A percentile compares a stretch with the other conserved stretches of the same genome.
Conservation (phyloP, 2,113 vertebrate genomes). For the Channa maculata region DNA sequence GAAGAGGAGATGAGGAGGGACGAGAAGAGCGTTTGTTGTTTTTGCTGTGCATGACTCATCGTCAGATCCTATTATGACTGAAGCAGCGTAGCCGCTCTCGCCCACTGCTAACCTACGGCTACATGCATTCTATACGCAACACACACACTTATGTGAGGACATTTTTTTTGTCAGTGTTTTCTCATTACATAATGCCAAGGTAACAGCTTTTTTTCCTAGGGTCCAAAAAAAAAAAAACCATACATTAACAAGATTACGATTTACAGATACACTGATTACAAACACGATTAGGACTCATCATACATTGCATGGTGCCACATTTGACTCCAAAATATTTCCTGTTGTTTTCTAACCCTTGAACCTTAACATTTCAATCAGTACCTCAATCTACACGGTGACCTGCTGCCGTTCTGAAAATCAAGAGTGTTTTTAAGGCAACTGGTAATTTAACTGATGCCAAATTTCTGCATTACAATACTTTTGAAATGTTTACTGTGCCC, state of each 20-base stretch:
- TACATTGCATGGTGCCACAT: neutral
- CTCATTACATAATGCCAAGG: constrained; percentile 25
- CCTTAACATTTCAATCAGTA: constrained; percentile 7
- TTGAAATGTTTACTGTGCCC: too few relatives aligned
- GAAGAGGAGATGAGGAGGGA: constrained; percentile 43
- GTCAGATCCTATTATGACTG: constrained; percentile 77
- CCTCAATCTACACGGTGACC: neutral
- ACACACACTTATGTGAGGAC: constrained; percentile 32
- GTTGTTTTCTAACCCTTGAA: constrained; percentile 16
- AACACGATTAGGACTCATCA: constrained; percentile 35
- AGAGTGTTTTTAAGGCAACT: neutral
- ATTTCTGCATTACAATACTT: neutral
- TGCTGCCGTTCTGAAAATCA: neutral
- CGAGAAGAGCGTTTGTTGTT: constrained; percentile 62
- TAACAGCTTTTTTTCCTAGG: constrained; percentile 25
- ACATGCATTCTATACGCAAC: constrained; percentile 59
- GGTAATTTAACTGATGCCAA: neutral
- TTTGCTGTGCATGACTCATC: constrained; percentile 69
- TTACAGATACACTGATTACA: constrained; percentile 35
- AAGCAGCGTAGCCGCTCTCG: constrained; percentile 69
- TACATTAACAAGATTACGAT: constrained; percentile 49
- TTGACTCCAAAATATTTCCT: constrained; percentile 2
- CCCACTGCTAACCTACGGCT: constrained; percentile 76
- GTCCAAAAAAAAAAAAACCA: constrained; percentile 12
- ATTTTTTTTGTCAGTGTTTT: neutral